Evolutionary conservation across 2,113 vertebrate species (phyloP).

Genomic region (Callipepla californica): DNA sequence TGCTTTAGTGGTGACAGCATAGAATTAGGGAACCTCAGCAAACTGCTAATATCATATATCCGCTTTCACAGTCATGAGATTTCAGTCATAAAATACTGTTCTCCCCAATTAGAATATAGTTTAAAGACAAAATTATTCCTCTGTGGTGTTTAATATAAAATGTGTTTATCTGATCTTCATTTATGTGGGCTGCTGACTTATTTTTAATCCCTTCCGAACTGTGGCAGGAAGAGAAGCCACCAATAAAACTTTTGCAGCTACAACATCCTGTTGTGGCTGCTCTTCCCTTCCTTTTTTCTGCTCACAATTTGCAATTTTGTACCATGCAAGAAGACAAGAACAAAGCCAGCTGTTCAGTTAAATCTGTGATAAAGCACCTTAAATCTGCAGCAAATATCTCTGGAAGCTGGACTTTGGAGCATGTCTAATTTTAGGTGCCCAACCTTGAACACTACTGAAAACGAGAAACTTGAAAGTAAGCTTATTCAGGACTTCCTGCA

Average conservation of each 20-base stretch:
- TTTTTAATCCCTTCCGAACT: not conserved
- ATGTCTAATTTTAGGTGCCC: conserved; percentile 21
- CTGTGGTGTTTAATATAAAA: not conserved
- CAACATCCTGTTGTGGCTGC: conserved; percentile 1
- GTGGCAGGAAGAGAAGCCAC: conserved; percentile 1
- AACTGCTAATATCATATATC: not conserved
- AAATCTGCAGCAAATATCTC: conserved; percentile 19
- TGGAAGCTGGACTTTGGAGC: conserved; percentile 7
- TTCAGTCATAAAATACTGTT: not conserved
- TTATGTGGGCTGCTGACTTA: not conserved
- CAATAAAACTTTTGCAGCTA: not conserved
- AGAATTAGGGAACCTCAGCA: not conserved
- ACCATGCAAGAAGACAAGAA: not conserved
- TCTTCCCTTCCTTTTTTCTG: conserved; percentile 13
- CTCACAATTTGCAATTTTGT: not conserved
- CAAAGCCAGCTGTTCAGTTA: not conserved
- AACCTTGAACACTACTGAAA: not conserved
- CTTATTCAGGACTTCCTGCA: not conserved
- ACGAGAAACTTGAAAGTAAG: conserved; percentile 31
- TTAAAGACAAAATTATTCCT: not conserved
- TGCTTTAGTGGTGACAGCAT: not conserved
- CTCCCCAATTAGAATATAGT: not conserved
- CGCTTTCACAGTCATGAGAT: not conserved
- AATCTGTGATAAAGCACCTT: not conserved
- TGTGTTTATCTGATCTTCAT: not conserved